Evolutionary conservation across 2,797 vertebrate species (phyloP), one percentile per base, ranked within the genome.

Genomic region (Salmo trutta): DNA sequence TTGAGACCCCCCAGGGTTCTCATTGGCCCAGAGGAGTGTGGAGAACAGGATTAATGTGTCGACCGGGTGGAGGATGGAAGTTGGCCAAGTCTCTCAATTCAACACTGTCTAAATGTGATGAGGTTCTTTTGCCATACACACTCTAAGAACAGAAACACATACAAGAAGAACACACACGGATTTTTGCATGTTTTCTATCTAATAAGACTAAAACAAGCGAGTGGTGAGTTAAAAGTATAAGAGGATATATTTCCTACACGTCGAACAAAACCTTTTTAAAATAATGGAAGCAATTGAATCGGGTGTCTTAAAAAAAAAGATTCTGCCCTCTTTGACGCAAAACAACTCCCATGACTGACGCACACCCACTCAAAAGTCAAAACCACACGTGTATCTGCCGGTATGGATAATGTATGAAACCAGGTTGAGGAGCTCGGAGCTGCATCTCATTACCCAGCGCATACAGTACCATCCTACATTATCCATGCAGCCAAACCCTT

Each of bases 331-430:
- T 54, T 84, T 87, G 89, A 83, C 82, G 89, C 83, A 89, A 33
- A 91, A 91, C 88, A 83, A 88, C 90, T 89, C 84, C 89, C 85
- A 79, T 88, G 84, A 87, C 83, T 88, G 88, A 90, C 88, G 90
- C 90, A 92, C 91, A 85, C 90, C 91, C 91, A 93, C 91, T 93
- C 90, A 90, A 89, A 92, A 93, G 92, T 93, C 92, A 92, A 93
- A 92, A 92, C 85, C 90, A 91, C 90, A 87, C 86, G 82, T 89
- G 90, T 86, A 86, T 90, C 86, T 90, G 66, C 88, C 87, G 80
- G 86, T 88, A 92, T 93, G 91, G 89, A 91, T 92, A 93, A 93
- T 92, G 91, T 89, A 92, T 93, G 90, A 92, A 90, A 88, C 90
- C 90, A 91, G 89, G 86, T 90, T 91, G 88, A 59, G 31, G 62